Evolutionary conservation across 2,797 vertebrate species (phyloP).

Genomic region (Pangasius djambal): DNA sequence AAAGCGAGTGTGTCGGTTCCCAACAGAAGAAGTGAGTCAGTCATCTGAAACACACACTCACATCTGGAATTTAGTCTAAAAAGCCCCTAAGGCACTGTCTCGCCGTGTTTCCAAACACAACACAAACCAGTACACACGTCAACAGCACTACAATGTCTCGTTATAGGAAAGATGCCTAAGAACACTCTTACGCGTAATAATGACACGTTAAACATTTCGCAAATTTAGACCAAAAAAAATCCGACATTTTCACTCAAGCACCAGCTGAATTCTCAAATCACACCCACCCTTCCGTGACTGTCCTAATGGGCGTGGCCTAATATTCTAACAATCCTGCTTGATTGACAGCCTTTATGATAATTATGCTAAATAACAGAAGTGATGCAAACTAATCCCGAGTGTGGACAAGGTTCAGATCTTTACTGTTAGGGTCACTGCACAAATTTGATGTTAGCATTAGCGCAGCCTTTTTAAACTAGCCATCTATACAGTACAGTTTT

Average conservation of each 20-base stretch:
- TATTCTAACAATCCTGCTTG: not conserved
- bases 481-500: not conserved
- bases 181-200: not conserved
- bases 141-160: not conserved
- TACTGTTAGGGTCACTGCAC: not conserved
- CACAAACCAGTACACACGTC: not conserved
- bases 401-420: not conserved
- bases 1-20: not conserved
- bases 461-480: not conserved
- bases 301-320: not conserved
- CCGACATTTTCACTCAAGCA: not conserved
- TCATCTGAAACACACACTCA: not conserved
- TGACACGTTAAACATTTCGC: no score
- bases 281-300: not conserved
- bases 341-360: not conserved
- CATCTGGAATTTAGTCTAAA: conserved; percentile 19
- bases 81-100: not conserved
- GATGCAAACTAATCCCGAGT: not conserved
- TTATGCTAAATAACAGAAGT: not conserved
- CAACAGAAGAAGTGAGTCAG: not conserved
- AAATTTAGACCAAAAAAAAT: no score
- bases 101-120: not conserved
- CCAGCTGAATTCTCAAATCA: not conserved
- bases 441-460: not conserved
- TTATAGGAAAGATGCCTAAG: not conserved